Evolutionary conservation across 2,888 invertebrate species (phyloP), one percentile per base, ranked within the genome.

Genomic region (Sicus ferrugineus): DNA sequence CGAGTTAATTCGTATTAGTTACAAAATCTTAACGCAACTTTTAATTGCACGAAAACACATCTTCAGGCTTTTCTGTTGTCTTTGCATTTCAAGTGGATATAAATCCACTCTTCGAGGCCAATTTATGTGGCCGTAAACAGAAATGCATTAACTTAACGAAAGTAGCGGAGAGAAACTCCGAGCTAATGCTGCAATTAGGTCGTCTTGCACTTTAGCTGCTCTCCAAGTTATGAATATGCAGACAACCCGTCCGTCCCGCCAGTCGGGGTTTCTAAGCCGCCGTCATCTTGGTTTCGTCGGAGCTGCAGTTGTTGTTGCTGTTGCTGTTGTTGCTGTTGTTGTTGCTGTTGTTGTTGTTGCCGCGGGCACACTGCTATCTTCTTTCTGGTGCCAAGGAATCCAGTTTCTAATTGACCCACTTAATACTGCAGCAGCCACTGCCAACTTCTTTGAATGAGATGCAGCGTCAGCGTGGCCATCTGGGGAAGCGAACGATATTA

Each of bases 351-450:
- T 38, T 54, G 59, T 30, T 28, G 30, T 34, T 59, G 6, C 59
- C 34, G 1, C 26, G 21, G 19, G n/a, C 21, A 21, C 19, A 21
- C 21, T 52, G 38, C 23, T 52, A 26, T 28, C 54, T 34, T 59
- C 38, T 21, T 21, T 34, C 23, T 16, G 6, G 14, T 11, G 21
- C 58, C 34, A n/a, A 63, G 14, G 30, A 63, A 66, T 66, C 54
- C 23, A 54, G 65, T 66, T 66, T 56, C 34, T 34, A 54, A 66
- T 42, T 66, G 65, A 66, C 65, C 65, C 65, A 66, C 34, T 66
- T 66, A 48, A 59, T 21, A n/a, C 23, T n/a, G n/a, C n/a, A 23
- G 6, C n/a, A 26, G 28, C 46, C 11, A 38, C 23, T n/a, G 63
- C 54, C 52, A 34, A 26, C 54, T 28, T 54, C n/a, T 56, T 9